phyloP scores from a whole-genome alignment of 2,113 vertebrate genomes.

The Ellobius talpinus region DNA sequence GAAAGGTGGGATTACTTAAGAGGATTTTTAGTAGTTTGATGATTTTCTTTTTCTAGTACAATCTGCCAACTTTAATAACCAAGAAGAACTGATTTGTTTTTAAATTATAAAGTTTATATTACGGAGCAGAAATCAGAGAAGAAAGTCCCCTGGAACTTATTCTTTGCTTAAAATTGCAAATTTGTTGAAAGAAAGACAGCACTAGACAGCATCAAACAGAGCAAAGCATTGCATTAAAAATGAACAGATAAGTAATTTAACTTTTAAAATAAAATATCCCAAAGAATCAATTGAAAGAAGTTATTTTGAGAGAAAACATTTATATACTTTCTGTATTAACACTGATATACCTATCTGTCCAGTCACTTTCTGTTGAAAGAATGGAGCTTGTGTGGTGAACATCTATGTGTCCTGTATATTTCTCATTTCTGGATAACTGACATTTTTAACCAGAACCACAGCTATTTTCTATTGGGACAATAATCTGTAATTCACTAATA shows the following conservation, averaged over 20 bases:
- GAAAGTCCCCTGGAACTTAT: not conserved
- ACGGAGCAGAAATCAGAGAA: not conserved
- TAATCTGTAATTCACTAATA: not conserved
- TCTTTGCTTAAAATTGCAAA: not conserved
- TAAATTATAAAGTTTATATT: slow-evolving; percentile 52
- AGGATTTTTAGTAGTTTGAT: not conserved
- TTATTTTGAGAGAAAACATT: not conserved
- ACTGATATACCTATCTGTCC: not conserved
- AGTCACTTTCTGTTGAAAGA: not conserved
- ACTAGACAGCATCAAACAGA: not conserved
- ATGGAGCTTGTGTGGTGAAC: not conserved
- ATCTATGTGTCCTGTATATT: not conserved
- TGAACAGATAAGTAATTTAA: not conserved
- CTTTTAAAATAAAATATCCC: not conserved
- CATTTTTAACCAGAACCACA: not conserved
- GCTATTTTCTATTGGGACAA: not conserved
- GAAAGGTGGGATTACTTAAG: slow-evolving; percentile 7
- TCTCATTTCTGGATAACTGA: not conserved
- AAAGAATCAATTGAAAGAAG: not conserved
- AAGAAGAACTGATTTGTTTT: slow-evolving; percentile 35
- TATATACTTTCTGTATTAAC: not conserved
- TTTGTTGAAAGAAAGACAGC: slow-evolving; percentile 16
- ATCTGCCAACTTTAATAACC: slow-evolving; percentile 41
- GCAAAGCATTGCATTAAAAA: not conserved
- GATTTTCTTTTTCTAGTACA: not conserved